These are phyloP conservation scores for Antigone vipio DNA, from an alignment of 2,113 vertebrate genomes.

Conservation along the genomic window DNA sequence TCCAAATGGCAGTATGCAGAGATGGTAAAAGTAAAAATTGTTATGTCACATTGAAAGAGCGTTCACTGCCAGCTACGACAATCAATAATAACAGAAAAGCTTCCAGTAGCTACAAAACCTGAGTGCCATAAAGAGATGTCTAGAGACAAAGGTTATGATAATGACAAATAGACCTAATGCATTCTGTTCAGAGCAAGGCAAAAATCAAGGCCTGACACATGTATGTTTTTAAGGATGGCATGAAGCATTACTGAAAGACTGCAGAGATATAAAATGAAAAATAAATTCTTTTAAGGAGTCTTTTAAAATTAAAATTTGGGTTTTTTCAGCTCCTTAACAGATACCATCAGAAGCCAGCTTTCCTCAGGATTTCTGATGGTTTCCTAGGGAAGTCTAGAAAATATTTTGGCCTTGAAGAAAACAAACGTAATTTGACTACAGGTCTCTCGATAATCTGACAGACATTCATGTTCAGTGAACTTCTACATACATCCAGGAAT, in stretches of 20 bases:
- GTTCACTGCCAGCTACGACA: fast-evolving
- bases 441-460: background rate
- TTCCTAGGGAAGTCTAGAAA: background rate
- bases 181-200: background rate
- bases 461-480: background rate
- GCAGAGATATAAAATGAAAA: background rate
- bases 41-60: background rate
- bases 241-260: background rate
- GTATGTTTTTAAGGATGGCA: background rate
- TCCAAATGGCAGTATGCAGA: background rate
- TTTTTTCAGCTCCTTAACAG: background rate
- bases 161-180: background rate
- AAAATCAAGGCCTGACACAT: background rate
- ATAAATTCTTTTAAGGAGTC: background rate
- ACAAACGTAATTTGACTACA: background rate
- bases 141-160: background rate
- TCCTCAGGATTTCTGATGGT: background rate
- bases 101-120: background rate
- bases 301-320: background rate
- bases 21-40: background rate
- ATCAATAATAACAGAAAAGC: background rate
- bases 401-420: background rate
- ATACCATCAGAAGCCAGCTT: background rate
- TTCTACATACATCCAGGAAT: background rate
- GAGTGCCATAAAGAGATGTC: background rate